Base-by-base conservation (phyloP, 2,888 invertebrate species). In the Ochropacha duplaris region DNA sequence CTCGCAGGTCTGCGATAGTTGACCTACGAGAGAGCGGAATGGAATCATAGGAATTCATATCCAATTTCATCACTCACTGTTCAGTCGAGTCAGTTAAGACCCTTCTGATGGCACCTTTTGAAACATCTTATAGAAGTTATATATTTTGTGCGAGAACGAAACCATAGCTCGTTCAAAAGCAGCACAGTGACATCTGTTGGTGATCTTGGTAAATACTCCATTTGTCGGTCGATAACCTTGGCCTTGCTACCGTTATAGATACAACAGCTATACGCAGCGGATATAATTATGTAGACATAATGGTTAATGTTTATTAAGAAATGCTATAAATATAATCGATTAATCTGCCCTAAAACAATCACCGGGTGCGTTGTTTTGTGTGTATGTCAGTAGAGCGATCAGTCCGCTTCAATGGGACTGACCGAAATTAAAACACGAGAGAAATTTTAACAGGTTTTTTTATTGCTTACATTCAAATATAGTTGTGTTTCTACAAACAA, bases 61-160 rank as follows among this genome's bases (percentile, higher is more conserved):
- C 87, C 86, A 60, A 81, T 58, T 62, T 90, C 91, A 91, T 91
- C 91, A 92, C 71, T 78, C 91, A 85, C 92, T 91, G 91, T 91
- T 91, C 90, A 91, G 90, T 92, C 90, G 90, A 92, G 91, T 91
- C 90, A 91, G 91, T 90, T 91, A 90, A 88, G 90, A 91, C 90
- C 90, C 77, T 83, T 63, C 81, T 82, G 81, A 82, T 81, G 80
- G 80, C 79, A 79, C 65, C 12, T 56, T 49, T n/a, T n/a, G n/a
- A n/a, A 1, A 11, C n/a, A 6, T 24, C 31, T 0, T 12, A 4
- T 50, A 16, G 22, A 28, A 0, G 22, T 61, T 58, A 56, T 54
- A 54, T 39, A 22, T 6, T 26, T 22, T 22, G 1, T 14, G n/a
- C 11, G 36, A 22, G 55, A 62, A 61, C 58, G 36, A 65, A 75